Evolutionary conservation across 2,888 invertebrate species (phyloP), one percentile per base, ranked within the genome.

Genomic region (Cancer borealis): DNA sequence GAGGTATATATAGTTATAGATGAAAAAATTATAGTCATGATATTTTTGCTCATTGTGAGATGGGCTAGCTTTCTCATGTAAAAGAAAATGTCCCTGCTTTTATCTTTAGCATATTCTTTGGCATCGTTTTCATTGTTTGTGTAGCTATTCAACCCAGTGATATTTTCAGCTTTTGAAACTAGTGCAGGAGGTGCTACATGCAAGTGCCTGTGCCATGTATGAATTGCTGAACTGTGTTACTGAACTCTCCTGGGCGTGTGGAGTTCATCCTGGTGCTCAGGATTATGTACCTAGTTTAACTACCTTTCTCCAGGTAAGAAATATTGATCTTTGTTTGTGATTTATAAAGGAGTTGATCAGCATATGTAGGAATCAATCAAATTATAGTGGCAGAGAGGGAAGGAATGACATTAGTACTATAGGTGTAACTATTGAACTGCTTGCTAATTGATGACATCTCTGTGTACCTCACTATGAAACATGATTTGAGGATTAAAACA

Each of bases 181-280:
- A 60, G 93, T 95, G 8, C 94, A 95, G 88, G 94, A 95, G 45
- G 93, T 93, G 47, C 93, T 88, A 21, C 94, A 95, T 45, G 93
- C 93, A 30, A 95, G 93, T 30, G 88, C 88, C 45, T 73, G 88
- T 30, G 92, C 89, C 46, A 54, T 95, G 21, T 95, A 95, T 54
- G 93, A 95, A 54, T 54, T 95, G 10, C 39, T 95, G 39, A 88
- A 47, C 12, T 79, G 93, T 17, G 93, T 95, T 14, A 91, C 60
- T n/a, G 94, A 95, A 79, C 17, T 95, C 26, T 60, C 92, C 39
- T 94, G 94, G 94, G 87, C 79, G 0, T 54, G 60, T 87, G 60
- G 60, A 14, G 45, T n/a, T 46, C 87, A 93, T 12, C 14, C 60
- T 12, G 8, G 90, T 21, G 4, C 46, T 5, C 89, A 91, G 17